Conservation (phyloP, 2,888 invertebrate species). For the Heliothis peltigera region DNA sequence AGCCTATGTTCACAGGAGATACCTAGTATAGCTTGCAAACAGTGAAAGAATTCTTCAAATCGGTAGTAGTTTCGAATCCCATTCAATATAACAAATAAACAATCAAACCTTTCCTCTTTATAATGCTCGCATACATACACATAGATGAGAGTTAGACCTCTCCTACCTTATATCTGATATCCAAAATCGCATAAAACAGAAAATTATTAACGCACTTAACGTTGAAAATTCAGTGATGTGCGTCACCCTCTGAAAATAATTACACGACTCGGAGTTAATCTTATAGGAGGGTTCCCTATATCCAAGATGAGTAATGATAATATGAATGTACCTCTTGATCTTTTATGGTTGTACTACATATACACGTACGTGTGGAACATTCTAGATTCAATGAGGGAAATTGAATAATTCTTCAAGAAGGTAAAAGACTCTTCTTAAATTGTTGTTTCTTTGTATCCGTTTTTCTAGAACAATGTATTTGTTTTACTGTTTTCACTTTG, state of each 20-base stretch:
- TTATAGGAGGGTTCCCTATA: slow-evolving; percentile 44
- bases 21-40: no score
- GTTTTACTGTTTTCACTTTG: neutral
- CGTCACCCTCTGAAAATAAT: slow-evolving; percentile 52
- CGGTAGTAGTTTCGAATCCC: no score
- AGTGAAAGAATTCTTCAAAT: no score
- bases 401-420: neutral
- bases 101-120: no score
- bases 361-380: slow-evolving; percentile 7
- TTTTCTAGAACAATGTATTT: neutral
- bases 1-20: no score
- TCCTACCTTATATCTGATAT: slow-evolving; percentile 14
- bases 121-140: no score
- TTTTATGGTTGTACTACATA: slow-evolving; percentile 30
- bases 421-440: neutral
- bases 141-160: slow-evolving; percentile 30
- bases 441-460: neutral
- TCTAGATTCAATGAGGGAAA: neutral
- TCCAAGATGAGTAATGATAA: slow-evolving; percentile 57
- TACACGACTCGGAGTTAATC: slow-evolving; percentile 50
- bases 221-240: slow-evolving; percentile 56
- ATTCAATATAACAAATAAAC: no score
- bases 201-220: slow-evolving; percentile 37
- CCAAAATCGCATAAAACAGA: slow-evolving; percentile 15
- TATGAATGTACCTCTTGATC: slow-evolving; percentile 48